These are phyloP conservation scores for Apodemia duryi DNA, from an alignment of 2,888 invertebrate genomes.

Conservation along the genomic window DNA sequence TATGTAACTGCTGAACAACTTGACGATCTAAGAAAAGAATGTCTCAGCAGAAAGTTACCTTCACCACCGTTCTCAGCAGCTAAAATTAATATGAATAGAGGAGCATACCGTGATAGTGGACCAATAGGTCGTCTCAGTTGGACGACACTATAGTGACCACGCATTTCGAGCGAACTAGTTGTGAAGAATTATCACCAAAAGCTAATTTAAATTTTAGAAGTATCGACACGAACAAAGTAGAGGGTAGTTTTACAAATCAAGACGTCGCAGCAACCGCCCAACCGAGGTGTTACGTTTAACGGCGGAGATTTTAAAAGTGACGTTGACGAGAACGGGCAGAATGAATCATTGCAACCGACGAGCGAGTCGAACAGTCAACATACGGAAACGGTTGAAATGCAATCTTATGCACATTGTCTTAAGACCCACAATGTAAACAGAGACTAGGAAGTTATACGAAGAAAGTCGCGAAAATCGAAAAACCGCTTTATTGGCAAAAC, in stretches of 20 bases:
- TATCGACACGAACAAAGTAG: constrained; percentile 13
- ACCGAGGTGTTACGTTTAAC: no score
- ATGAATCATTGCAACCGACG: no score
- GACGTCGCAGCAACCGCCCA: no score
- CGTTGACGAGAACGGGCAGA: no score
- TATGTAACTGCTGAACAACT: constrained; percentile 20
- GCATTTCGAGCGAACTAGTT: constrained; percentile 9
- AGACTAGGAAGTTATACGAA: no score
- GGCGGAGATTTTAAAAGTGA: no score
- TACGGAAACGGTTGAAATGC: no score
- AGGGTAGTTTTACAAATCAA: constrained; percentile 11
- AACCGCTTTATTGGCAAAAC: no score
- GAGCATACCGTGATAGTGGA: constrained; percentile 23
- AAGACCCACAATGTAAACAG: no score
- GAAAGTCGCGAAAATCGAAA: no score
- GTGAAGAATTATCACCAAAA: constrained; percentile 11
- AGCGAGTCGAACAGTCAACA: no score
- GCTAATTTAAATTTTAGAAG: constrained; percentile 14
- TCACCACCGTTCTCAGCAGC: constrained; percentile 19
- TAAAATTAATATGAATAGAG: constrained; percentile 20
- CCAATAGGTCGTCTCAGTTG: constrained; percentile 22
- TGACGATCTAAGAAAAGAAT: constrained; percentile 18
- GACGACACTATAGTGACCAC: constrained; percentile 20
- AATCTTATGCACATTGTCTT: no score
- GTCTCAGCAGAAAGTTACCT: neutral